A percentile compares a stretch with the other conserved stretches of the same genome.
Conservation (phyloP, 1,140 invertebrate species). For the Saxidomus purpurata region DNA sequence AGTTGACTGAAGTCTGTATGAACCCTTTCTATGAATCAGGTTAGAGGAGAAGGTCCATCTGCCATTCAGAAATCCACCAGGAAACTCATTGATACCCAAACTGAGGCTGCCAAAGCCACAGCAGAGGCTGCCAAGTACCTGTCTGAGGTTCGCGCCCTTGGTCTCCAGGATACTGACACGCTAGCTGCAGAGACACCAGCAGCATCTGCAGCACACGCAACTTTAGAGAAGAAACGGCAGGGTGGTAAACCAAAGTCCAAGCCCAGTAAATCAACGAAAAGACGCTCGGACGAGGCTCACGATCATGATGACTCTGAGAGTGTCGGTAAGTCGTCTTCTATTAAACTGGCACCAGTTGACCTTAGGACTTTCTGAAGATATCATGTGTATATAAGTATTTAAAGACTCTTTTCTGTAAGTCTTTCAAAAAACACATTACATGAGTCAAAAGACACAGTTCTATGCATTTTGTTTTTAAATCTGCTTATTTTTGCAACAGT, state of each 20-base stretch:
- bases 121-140: conserved; percentile 74
- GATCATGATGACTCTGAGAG: conserved; percentile 51
- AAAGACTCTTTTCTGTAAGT: too few species aligned
- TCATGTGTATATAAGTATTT: too few species aligned
- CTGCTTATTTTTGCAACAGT: too few species aligned
- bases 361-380: too few species aligned
- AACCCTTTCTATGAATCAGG: conserved; percentile 52
- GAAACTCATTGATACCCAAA: conserved; percentile 73
- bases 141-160: conserved; percentile 53
- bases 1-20: too few species aligned
- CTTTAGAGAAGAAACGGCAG: conserved; percentile 40
- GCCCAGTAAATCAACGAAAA: conserved; percentile 6
- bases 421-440: too few species aligned
- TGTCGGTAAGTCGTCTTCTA: conserved; percentile 30
- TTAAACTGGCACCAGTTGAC: background rate
- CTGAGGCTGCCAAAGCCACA: conserved; percentile 73
- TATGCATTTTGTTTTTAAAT: too few species aligned
- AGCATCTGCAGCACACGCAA: conserved; percentile 5
- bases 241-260: conserved; percentile 14
- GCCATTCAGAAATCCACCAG: conserved; percentile 67
- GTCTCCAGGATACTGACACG: conserved; percentile 33
- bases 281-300: background rate
- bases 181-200: conserved; percentile 39
- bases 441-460: too few species aligned
- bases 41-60: conserved; percentile 63